Evolutionary conservation across 2,888 invertebrate genomes (phyloP).

Genomic region (Andrena hattorfiana): DNA sequence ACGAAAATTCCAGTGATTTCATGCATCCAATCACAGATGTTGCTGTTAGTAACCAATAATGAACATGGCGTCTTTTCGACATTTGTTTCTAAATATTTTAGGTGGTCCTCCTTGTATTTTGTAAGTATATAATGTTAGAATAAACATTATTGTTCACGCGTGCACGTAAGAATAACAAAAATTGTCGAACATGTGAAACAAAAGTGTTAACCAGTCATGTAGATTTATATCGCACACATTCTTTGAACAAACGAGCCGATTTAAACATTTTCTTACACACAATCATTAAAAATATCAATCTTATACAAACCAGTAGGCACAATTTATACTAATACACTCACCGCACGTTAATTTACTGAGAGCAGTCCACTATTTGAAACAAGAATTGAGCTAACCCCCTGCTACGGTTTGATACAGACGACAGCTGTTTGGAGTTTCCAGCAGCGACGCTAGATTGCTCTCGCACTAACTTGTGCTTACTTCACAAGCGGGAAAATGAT

Average conservation of each 20-base stretch:
- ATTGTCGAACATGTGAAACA: constrained; percentile 25
- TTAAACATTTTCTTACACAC: not conserved
- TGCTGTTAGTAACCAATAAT: constrained; percentile 37
- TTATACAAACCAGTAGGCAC: not conserved
- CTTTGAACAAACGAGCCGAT: not conserved
- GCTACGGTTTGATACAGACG: constrained; percentile 79
- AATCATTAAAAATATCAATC: not conserved
- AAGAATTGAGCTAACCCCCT: constrained; percentile 77
- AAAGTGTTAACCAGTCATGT: constrained; percentile 13
- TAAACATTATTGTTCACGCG: not conserved
- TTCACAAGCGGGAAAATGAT: not conserved
- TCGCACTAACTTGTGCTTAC: not conserved
- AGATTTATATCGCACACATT: not conserved
- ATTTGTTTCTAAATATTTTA: constrained; percentile 36
- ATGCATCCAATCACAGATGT: constrained; percentile 49
- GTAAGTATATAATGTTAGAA: constrained; percentile 7
- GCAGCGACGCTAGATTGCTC: constrained; percentile 58
- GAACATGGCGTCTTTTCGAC: constrained; percentile 50
- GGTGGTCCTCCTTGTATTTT: not conserved
- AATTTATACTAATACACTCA: constrained; percentile 61
- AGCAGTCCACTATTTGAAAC: constrained; percentile 59
- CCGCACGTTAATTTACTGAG: constrained; percentile 64
- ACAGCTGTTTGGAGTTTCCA: constrained; percentile 78
- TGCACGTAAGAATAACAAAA: not conserved
- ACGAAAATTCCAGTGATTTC: constrained; percentile 24